phyloP scores from a whole-genome alignment of 1,140 invertebrate species.

The Plectrocnemia conspersa region DNA sequence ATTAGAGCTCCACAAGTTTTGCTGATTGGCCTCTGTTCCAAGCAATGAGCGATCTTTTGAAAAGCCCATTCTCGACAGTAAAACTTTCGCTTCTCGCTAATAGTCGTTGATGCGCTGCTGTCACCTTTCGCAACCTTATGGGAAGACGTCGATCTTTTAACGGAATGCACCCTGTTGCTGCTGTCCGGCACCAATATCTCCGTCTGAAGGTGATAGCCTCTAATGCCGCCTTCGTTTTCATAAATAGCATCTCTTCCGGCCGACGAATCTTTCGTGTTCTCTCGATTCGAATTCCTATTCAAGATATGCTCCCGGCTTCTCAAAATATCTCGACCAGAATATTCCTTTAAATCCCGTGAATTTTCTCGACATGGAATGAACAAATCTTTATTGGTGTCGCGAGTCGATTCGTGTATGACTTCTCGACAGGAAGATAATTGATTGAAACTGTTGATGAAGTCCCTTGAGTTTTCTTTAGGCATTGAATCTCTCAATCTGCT shows the following conservation, averaged over 20 bases:
- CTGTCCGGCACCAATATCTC: slow-evolving; percentile 36
- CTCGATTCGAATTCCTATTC: slow-evolving; percentile 10
- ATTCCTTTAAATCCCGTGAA: slow-evolving; percentile 4
- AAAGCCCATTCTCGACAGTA: slow-evolving; percentile 86
- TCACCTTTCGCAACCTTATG: slow-evolving; percentile 40
- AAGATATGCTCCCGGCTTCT: slow-evolving; percentile 1
- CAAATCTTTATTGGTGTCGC: slow-evolving; percentile 14
- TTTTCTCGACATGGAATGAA: slow-evolving; percentile 16
- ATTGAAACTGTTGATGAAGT: slow-evolving; percentile 16
- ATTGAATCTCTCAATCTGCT: slow-evolving; percentile 39
- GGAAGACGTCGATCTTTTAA: slow-evolving; percentile 46
- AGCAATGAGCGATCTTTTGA: slow-evolving; percentile 84
- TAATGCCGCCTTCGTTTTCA: slow-evolving; percentile 31
- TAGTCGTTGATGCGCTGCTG: slow-evolving; percentile 36
- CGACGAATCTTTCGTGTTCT: slow-evolving; percentile 25
- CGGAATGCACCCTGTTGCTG: slow-evolving; percentile 39
- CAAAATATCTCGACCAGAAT: slow-evolving; percentile 1
- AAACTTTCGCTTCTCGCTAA: slow-evolving; percentile 43
- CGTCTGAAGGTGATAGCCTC: slow-evolving; percentile 23
- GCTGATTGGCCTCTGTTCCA: slow-evolving; percentile 74
- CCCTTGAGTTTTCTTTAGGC: slow-evolving; percentile 27
- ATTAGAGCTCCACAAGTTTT: slow-evolving; percentile 78
- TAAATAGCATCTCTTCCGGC: slow-evolving; percentile 29
- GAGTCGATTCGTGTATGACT: neutral
- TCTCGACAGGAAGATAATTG: slow-evolving; percentile 15